phyloP scores from a whole-genome alignment of 30 jellyfish, hydroid and myxozoan genomes.

The Turritopsis dohrnii region DNA sequence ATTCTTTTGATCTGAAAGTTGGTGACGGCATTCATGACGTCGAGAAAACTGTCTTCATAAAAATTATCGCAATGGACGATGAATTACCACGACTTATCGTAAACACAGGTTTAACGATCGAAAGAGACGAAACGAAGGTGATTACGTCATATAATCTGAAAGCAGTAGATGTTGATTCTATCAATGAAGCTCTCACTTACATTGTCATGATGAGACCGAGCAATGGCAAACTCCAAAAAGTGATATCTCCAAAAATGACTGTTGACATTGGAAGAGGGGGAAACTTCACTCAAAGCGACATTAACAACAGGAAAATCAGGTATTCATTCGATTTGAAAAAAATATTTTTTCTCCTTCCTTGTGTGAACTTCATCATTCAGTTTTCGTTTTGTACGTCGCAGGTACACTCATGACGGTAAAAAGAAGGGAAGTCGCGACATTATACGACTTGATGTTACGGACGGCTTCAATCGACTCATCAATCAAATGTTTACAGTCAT shows the following conservation, averaged over 20 bases:
- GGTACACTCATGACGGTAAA: conserved; percentile 52
- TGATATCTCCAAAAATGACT: conserved; percentile 29
- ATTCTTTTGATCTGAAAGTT: conserved; percentile 59
- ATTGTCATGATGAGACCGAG: conserved; percentile 60
- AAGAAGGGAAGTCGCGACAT: conserved; percentile 77
- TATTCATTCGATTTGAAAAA: background rate
- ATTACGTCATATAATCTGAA: conserved; percentile 65
- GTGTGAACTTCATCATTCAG: background rate
- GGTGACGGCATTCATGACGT: conserved; percentile 87
- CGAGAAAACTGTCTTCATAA: conserved; percentile 48
- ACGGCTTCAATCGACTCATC: conserved; percentile 82
- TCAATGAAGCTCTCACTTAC: conserved; percentile 41
- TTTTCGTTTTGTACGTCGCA: background rate
- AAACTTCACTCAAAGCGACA: conserved; percentile 79
- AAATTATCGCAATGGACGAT: conserved; percentile 84
- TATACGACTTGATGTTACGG: conserved; percentile 87
- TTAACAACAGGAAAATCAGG: conserved; percentile 52
- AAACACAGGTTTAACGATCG: conserved; percentile 75
- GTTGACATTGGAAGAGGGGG: conserved; percentile 60
- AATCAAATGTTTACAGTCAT: conserved; percentile 75
- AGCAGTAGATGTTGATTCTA: conserved; percentile 86
- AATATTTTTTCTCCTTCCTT: background rate
- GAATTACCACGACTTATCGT: conserved; percentile 81
- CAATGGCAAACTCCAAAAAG: conserved; percentile 56
- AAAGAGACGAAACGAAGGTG: conserved; percentile 75